phyloP scores from a whole-genome alignment of 2,797 vertebrate genomes.

The Oophaga sylvatica region DNA sequence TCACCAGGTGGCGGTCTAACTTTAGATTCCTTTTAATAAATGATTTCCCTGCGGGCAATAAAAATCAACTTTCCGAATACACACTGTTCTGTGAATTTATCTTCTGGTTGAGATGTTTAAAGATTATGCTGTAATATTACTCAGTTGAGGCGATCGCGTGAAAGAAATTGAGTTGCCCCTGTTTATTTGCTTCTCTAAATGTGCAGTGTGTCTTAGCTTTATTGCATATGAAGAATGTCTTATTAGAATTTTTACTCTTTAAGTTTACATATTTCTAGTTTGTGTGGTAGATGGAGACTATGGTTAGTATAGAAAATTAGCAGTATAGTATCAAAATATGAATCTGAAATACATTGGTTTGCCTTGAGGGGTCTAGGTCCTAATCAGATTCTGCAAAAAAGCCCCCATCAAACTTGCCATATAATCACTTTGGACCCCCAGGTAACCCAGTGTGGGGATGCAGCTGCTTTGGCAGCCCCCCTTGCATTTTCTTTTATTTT shows the following conservation, averaged over 20 bases:
- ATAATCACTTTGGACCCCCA: too few species aligned
- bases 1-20: conserved; percentile 33
- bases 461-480: too few species aligned
- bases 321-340: background rate
- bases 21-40: background rate
- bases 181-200: background rate
- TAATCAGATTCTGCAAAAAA: background rate
- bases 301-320: background rate
- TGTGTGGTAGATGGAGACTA: background rate
- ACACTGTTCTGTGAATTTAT: background rate
- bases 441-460: too few species aligned
- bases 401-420: background rate
- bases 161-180: background rate
- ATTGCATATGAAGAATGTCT: background rate
- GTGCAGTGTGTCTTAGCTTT: background rate
- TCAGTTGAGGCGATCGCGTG: background rate
- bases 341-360: too few species aligned
- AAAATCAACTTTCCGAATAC: background rate
- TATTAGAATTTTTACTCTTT: background rate
- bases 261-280: background rate
- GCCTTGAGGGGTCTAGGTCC: background rate
- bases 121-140: background rate
- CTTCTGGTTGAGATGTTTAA: background rate
- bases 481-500: too few species aligned
- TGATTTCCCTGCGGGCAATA: too few species aligned